A percentile compares a stretch with the other conserved stretches of the same genome.
phyloP scores from a whole-genome alignment of 2,113 vertebrate genomes.

The Chinchilla lanigera region DNA sequence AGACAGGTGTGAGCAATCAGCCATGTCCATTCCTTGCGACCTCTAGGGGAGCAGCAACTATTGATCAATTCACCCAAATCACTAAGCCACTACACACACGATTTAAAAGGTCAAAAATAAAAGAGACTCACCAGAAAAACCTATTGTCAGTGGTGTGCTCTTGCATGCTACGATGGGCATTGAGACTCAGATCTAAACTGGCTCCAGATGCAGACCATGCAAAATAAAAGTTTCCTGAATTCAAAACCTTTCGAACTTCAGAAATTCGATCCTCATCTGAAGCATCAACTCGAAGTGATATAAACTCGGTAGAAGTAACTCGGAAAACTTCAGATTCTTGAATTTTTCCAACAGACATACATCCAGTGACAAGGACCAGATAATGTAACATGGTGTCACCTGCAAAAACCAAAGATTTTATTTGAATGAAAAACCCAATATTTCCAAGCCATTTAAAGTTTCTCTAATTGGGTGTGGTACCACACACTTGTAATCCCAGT shows the following conservation, averaged over 20 bases:
- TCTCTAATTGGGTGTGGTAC: background rate
- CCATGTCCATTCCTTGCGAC: background rate
- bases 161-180: conserved; percentile 94
- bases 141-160: conserved; percentile 96
- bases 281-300: conserved; percentile 92
- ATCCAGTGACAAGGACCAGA: conserved; percentile 96
- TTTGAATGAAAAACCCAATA: background rate
- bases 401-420: conserved; percentile 78
- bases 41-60: background rate
- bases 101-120: background rate
- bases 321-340: conserved; percentile 99
- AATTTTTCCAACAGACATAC: conserved; percentile 98
- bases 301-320: conserved; percentile 97
- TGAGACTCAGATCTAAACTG: conserved; percentile 97
- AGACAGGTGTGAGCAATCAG: background rate
- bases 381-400: conserved; percentile 96
- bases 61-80: background rate
- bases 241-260: conserved; percentile 96
- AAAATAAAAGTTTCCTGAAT: conserved; percentile 98
- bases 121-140: conserved; percentile 95
- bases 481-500: background rate
- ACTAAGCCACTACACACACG: background rate
- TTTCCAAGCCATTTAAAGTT: conserved; percentile 40
- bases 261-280: conserved; percentile 95
- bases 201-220: conserved; percentile 94